A percentile compares a stretch with the other conserved stretches of the same genome.
phyloP scores from a whole-genome alignment of 2,888 invertebrate genomes.

The Nymphalis polychloros region DNA sequence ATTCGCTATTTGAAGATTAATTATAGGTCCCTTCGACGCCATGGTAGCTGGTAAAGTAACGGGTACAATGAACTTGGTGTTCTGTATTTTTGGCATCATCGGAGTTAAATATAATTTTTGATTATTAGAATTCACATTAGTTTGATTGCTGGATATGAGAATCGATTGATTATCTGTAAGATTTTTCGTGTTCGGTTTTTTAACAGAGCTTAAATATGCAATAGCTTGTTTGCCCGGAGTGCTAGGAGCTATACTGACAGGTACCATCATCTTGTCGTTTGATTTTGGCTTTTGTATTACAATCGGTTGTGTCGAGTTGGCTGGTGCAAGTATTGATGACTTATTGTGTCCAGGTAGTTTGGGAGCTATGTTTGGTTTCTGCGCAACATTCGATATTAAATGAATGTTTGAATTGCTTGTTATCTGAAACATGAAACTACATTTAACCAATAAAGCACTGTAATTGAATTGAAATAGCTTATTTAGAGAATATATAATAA shows the following conservation, averaged over 20 bases:
- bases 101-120: conserved; percentile 83
- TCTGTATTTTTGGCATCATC: conserved; percentile 82
- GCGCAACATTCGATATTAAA: conserved; percentile 68
- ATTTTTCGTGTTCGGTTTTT: conserved; percentile 70
- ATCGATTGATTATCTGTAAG: conserved; percentile 72
- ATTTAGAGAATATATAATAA: too few species aligned
- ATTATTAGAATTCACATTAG: conserved; percentile 67
- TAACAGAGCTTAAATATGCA: conserved; percentile 80
- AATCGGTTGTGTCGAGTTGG: conserved; percentile 74
- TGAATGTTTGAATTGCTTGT: conserved; percentile 72
- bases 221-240: conserved; percentile 73
- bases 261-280: conserved; percentile 75
- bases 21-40: conserved; percentile 82
- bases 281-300: conserved; percentile 81
- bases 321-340: conserved; percentile 68
- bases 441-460: background rate
- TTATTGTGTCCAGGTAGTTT: conserved; percentile 64
- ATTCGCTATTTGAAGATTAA: conserved; percentile 86
- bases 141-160: conserved; percentile 72
- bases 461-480: too few species aligned
- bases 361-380: conserved; percentile 71
- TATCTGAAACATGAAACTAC: conserved; percentile 59
- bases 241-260: conserved; percentile 71
- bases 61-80: conserved; percentile 79
- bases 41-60: conserved; percentile 78